Percentiles rank a stretch among this genome's conserved stretches.
These are phyloP conservation scores for Myocastor coypus DNA, from an alignment of 2,113 vertebrate genomes.

Conservation along the genomic window DNA sequence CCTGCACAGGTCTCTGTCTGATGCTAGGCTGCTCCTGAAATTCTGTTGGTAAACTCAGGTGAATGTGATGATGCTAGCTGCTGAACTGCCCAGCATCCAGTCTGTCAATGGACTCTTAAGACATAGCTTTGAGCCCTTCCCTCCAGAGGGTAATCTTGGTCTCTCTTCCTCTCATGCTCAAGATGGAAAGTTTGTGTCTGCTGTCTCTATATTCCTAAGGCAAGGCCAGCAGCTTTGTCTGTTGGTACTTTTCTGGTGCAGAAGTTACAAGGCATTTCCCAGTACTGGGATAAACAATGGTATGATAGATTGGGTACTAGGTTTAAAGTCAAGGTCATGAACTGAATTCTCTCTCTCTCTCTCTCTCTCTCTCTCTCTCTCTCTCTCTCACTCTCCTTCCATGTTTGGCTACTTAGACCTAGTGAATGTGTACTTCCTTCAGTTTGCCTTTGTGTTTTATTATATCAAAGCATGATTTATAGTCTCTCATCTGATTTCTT, in stretches of 20 bases:
- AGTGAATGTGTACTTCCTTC: not conserved
- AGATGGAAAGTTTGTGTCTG: not conserved
- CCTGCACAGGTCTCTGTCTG: not conserved
- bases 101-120: not conserved
- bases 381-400: not conserved
- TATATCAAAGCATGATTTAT: not conserved
- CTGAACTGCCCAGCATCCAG: not conserved
- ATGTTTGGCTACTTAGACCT: not conserved
- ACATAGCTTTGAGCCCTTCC: not conserved
- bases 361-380: not conserved
- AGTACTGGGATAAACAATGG: not conserved
- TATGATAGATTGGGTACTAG: not conserved
- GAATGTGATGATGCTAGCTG: not conserved
- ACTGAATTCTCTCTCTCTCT: not conserved
- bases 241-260: not conserved
- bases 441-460: not conserved
- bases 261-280: not conserved
- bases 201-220: not conserved
- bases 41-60: not conserved
- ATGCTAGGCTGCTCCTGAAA: no score
- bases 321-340: not conserved
- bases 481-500: not conserved
- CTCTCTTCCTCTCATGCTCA: not conserved
- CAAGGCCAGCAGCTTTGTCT: not conserved
- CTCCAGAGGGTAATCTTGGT: not conserved